Conservation (phyloP, 35 echinoderm and acorn worm genomes). For the Heliocidaris tuberculata region DNA sequence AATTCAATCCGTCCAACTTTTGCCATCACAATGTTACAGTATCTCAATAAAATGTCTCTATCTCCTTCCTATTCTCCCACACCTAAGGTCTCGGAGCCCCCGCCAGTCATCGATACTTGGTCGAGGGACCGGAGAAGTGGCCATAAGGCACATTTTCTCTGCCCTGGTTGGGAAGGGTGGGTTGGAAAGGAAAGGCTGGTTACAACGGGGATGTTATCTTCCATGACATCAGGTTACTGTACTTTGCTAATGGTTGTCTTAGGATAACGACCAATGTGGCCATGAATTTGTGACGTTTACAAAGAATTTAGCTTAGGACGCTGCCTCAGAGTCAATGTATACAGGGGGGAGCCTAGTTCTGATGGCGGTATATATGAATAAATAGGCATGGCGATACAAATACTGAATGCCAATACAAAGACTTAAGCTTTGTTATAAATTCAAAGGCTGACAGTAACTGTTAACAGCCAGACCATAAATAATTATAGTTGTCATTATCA, state of each 20-base stretch:
- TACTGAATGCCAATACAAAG: neutral
- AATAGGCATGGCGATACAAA: neutral
- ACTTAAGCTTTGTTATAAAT: neutral
- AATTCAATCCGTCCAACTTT: constrained; percentile 3
- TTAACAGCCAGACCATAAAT: too few species aligned
- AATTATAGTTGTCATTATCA: too few species aligned
- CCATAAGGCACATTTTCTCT: neutral
- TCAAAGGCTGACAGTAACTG: neutral
- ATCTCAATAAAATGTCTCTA: neutral
- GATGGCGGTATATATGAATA: neutral
- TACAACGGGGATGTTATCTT: neutral
- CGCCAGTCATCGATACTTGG: neutral
- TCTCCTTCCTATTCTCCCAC: neutral
- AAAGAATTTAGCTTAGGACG: neutral
- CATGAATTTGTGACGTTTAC: neutral
- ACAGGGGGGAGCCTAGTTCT: neutral
- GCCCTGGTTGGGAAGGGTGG: neutral
- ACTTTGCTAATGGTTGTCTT: constrained; percentile 17
- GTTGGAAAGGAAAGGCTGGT: neutral
- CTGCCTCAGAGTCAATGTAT: neutral
- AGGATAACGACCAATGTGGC: neutral
- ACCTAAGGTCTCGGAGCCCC: neutral
- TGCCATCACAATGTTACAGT: neutral
- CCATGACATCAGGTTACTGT: neutral
- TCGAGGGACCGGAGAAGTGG: neutral